Conservation (phyloP, 1,140 invertebrate genomes). For the Parapsyche elsis region DNA sequence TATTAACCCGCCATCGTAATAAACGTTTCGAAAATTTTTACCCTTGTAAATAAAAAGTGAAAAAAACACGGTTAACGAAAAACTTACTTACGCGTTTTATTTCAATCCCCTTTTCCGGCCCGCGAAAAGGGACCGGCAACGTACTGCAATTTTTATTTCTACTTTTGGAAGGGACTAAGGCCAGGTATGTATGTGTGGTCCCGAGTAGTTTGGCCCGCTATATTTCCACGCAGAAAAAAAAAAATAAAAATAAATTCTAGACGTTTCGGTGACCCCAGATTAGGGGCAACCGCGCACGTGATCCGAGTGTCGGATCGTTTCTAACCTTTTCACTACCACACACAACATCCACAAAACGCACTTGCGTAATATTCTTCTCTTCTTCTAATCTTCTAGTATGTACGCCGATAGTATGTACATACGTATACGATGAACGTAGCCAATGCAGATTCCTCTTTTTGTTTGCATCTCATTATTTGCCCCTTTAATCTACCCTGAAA, state of each 20-base stretch:
- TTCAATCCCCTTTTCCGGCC: not conserved
- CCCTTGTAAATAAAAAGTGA: not conserved
- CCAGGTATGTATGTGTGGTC: not conserved
- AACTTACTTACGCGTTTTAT: not conserved
- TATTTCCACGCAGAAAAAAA: not conserved
- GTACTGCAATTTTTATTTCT: slow-evolving; percentile 12
- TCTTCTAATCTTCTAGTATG: too few species aligned
- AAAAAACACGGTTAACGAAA: not conserved
- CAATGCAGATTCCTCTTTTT: too few species aligned
- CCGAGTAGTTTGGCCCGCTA: not conserved
- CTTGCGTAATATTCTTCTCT: not conserved
- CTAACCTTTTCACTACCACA: not conserved
- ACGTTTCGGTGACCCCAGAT: slow-evolving; percentile 16
- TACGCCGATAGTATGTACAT: too few species aligned
- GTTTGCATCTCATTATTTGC: too few species aligned
- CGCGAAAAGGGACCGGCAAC: not conserved
- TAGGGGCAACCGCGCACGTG: slow-evolving; percentile 17
- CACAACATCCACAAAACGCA: not conserved
- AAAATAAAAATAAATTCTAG: slow-evolving; percentile 15
- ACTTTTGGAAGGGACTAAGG: not conserved
- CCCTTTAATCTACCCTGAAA: too few species aligned
- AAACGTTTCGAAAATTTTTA: too few species aligned
- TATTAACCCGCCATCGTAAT: too few species aligned
- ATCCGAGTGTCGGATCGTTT: slow-evolving; percentile 17
- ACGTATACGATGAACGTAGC: too few species aligned